A percentile compares a stretch with the other conserved stretches of the same genome.
phyloP scores from a whole-genome alignment of 2,113 vertebrate species.

The Neopipo cinnamomea region DNA sequence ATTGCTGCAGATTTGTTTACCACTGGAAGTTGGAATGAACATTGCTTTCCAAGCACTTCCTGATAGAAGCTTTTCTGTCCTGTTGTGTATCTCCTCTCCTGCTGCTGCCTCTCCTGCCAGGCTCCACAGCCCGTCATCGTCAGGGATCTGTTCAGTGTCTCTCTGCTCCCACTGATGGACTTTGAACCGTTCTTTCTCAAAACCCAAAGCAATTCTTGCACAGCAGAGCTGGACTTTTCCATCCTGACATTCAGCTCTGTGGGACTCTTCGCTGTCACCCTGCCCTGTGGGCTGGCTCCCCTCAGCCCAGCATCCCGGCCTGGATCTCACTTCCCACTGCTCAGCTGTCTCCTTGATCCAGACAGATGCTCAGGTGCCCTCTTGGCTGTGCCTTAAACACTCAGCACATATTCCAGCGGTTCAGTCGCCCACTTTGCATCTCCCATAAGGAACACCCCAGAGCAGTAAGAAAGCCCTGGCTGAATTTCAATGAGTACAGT shows the following conservation, averaged over 20 bases:
- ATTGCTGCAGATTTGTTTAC: not conserved
- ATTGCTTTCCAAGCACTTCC: not conserved
- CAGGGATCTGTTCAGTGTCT: not conserved
- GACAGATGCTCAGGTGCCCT: not conserved
- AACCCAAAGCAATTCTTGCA: not conserved
- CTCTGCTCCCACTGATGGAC: not conserved
- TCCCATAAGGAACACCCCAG: not conserved
- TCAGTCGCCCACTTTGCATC: not conserved
- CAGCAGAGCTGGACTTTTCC: not conserved
- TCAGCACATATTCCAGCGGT: not conserved
- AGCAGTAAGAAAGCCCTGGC: not conserved
- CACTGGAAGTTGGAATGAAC: not conserved
- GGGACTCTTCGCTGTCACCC: too few relatives aligned
- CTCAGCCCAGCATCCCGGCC: not conserved
- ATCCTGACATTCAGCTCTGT: not conserved
- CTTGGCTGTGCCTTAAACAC: not conserved
- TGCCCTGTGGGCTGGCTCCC: not conserved
- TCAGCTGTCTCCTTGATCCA: not conserved
- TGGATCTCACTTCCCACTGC: not conserved
- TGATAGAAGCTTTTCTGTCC: not conserved
- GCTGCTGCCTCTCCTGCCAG: not conserved
- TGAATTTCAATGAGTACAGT: not conserved
- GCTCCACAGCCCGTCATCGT: not conserved
- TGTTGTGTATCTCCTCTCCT: not conserved
- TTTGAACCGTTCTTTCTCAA: not conserved